Evolutionary conservation across 2,888 invertebrate species (phyloP).

Genomic region (Pristionchus exspectatus): DNA sequence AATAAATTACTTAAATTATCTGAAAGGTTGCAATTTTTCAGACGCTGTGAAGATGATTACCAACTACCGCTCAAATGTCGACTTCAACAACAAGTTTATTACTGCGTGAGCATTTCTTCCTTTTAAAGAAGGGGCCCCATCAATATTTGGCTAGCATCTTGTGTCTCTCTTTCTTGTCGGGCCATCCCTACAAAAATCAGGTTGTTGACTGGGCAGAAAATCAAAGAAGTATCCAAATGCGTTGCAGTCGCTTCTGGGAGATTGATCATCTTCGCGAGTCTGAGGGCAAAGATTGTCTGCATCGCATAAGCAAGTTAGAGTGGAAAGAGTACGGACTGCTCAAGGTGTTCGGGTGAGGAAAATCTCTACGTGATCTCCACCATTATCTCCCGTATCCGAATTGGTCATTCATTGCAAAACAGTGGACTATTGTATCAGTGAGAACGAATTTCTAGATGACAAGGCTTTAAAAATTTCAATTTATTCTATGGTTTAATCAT

Average conservation of each 20-base stretch:
- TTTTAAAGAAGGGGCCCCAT: too few species aligned
- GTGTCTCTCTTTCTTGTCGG: not conserved
- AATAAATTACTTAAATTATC: too few species aligned
- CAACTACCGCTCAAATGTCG: constrained; percentile 71
- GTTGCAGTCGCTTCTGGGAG: constrained; percentile 71
- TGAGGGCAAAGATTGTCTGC: constrained; percentile 59
- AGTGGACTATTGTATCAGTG: too few species aligned
- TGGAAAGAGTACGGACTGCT: constrained; percentile 63
- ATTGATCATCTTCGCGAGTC: constrained; percentile 69
- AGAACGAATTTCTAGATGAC: too few species aligned
- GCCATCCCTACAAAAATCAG: too few species aligned
- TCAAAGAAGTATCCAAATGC: too few species aligned
- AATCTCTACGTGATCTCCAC: not conserved
- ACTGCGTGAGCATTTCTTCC: constrained; percentile 59
- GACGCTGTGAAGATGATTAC: constrained; percentile 69
- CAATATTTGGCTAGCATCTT: not conserved
- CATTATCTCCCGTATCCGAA: not conserved
- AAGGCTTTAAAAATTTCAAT: too few species aligned
- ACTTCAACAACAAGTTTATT: constrained; percentile 72
- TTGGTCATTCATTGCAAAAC: not conserved
- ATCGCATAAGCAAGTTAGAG: constrained; percentile 63
- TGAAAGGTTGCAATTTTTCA: not conserved
- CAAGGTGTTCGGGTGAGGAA: constrained; percentile 63
- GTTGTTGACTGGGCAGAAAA: too few species aligned
- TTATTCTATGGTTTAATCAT: too few species aligned